Percentiles rank a stretch among this genome's conserved stretches.
Conservation (phyloP, 2,888 invertebrate species). For the Priapulus caudatus region DNA sequence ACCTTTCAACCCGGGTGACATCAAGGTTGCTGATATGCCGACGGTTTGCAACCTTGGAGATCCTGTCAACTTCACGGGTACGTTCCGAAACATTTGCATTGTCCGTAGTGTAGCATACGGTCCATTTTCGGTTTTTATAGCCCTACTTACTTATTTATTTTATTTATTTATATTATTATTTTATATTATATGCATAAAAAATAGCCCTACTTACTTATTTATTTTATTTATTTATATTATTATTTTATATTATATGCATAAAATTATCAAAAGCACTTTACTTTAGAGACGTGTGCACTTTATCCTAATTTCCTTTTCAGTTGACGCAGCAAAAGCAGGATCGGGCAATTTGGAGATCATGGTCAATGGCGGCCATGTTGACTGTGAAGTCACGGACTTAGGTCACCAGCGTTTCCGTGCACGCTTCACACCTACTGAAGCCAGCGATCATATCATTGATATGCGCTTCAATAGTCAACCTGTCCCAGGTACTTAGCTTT, state of each 20-base stretch:
- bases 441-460: slow-evolving; percentile 71
- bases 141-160: too few relatives aligned
- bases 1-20: neutral
- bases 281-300: too few relatives aligned
- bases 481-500: slow-evolving; percentile 30
- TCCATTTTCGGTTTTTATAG: too few relatives aligned
- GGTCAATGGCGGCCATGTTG: slow-evolving; percentile 86
- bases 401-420: slow-evolving; percentile 73
- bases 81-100: too few relatives aligned
- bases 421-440: slow-evolving; percentile 79
- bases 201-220: too few relatives aligned
- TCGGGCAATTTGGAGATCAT: slow-evolving; percentile 90
- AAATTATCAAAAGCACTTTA: too few relatives aligned
- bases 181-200: too few relatives aligned
- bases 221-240: too few relatives aligned
- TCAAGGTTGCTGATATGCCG: slow-evolving; percentile 1
- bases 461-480: slow-evolving; percentile 69
- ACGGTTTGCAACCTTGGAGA: neutral
- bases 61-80: neutral
- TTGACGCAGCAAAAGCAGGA: slow-evolving; percentile 89
- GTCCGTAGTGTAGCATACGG: too few relatives aligned
- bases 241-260: too few relatives aligned
- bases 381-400: slow-evolving; percentile 78
- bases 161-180: too few relatives aligned
- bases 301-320: slow-evolving; percentile 43